Evolutionary conservation across 2,888 invertebrate genomes (phyloP).

Genomic region (Drymonia ruficornis): DNA sequence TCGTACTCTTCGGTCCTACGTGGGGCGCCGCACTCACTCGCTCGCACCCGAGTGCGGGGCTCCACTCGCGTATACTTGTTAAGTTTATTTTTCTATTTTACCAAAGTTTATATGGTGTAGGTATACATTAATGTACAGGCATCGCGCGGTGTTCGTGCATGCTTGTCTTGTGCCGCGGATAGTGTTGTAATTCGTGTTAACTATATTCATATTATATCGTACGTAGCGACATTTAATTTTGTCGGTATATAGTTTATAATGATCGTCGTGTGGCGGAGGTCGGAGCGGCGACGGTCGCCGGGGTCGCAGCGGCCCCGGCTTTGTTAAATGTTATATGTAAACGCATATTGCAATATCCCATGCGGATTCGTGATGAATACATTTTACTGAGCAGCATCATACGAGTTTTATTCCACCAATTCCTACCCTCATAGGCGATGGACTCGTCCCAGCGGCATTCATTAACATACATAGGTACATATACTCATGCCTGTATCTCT

Average conservation of each 20-base stretch:
- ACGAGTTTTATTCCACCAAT: constrained; percentile 9
- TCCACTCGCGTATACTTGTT: constrained; percentile 25
- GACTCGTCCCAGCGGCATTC: too few species aligned
- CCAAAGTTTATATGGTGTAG: constrained; percentile 31
- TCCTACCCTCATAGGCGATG: too few species aligned
- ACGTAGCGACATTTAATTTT: constrained; percentile 42
- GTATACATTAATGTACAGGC: neutral
- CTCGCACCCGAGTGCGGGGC: constrained; percentile 6
- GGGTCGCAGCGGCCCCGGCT: constrained; percentile 11
- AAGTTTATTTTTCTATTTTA: constrained; percentile 46
- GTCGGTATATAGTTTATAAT: constrained; percentile 44
- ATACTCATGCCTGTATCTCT: too few species aligned
- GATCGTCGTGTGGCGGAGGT: constrained; percentile 10
- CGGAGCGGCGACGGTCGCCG: constrained; percentile 7
- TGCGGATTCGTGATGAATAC: constrained; percentile 43
- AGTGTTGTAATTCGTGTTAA: constrained; percentile 42
- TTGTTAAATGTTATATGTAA: constrained; percentile 38
- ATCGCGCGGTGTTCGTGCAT: neutral
- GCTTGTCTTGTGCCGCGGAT: constrained; percentile 6
- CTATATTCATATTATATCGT: constrained; percentile 42
- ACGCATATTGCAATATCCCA: constrained; percentile 32
- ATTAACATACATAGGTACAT: too few species aligned
- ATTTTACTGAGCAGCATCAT: constrained; percentile 33
- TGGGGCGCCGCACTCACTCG: constrained; percentile 9
- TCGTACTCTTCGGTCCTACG: constrained; percentile 14